phyloP scores from a whole-genome alignment of 1,140 invertebrate genomes.

The Plectrocnemia conspersa region DNA sequence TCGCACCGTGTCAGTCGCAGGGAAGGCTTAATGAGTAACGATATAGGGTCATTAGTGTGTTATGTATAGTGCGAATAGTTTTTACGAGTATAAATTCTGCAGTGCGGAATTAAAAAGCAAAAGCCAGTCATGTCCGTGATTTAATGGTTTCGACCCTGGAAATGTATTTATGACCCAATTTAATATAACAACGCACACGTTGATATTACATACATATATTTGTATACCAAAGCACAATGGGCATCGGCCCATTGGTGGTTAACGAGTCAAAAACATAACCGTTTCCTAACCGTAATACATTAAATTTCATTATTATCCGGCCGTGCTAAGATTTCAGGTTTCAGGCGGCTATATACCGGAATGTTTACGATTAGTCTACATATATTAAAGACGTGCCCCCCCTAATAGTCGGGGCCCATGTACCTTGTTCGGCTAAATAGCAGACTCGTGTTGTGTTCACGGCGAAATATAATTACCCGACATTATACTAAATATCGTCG shows the following conservation, averaged over 20 bases:
- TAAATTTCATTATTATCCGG: background rate
- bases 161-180: background rate
- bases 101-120: slow-evolving; percentile 17
- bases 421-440: background rate
- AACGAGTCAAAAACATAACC: slow-evolving; percentile 7
- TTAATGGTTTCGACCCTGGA: slow-evolving; percentile 15
- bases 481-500: too few species aligned
- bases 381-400: slow-evolving; percentile 20
- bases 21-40: slow-evolving; percentile 13
- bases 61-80: slow-evolving; percentile 22
- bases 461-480: too few species aligned
- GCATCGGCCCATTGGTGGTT: background rate
- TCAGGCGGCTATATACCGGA: slow-evolving; percentile 5
- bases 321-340: slow-evolving; percentile 11
- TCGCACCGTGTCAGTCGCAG: background rate
- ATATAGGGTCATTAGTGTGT: slow-evolving; percentile 17
- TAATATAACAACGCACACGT: background rate
- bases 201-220: too few species aligned
- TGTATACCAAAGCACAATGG: background rate
- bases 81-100: slow-evolving; percentile 11
- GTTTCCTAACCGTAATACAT: slow-evolving; percentile 1
- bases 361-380: slow-evolving; percentile 22
- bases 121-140: slow-evolving; percentile 21
- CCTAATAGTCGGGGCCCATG: too few species aligned
- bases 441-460: background rate